Evolutionary conservation across 2,797 vertebrate genomes (phyloP), one percentile per base, ranked within the genome.

Genomic region (Schizothorax lantsangensis): DNA sequence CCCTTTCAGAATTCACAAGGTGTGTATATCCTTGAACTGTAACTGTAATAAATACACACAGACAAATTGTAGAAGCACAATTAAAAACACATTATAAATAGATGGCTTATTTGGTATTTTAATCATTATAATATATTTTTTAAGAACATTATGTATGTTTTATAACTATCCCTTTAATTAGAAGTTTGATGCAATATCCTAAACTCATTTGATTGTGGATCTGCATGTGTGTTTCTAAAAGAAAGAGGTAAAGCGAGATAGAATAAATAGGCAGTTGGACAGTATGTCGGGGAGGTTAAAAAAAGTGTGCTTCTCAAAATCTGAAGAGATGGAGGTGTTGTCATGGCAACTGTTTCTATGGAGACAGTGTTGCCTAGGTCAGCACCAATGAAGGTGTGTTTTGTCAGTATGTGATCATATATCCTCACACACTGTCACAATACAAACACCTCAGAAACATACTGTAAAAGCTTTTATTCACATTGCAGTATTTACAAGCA

Each of bases 381-480:
- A 86, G 80, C 54, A 84, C n/a, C 74, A 85, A 66, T 66, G 7
- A 74, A 81, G 80, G n/a, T 57, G 57, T 9, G 54, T 73, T 86
- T 73, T 38, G 21, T n/a, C 43, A 59, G 17, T 62, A 81, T 86
- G 14, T 12, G 66, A 59, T 36, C 33, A 9, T 23, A 77, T 43
- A 59, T 68, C 6, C 64, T 36, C 47, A 47, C 47, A 79, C 8
- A 57, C 36, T 10, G 19, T 15, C 12, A 8, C 79, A 36, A 38
- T 11, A 33, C 40, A 47, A 52, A 78, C 57, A 78, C 75, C 36
- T 4, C 75, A 78, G 12, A 78, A n/a, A 40, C 30, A 57, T 57
- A 85, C 47, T 79, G 84, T 57, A 79, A 88, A 96, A 93, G 90
- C 91, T 91, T 92, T 96, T 96, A 96, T 95, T 96, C 90, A 94